phyloP scores from a whole-genome alignment of 2,888 invertebrate genomes.

The Drosophila histrio region DNA sequence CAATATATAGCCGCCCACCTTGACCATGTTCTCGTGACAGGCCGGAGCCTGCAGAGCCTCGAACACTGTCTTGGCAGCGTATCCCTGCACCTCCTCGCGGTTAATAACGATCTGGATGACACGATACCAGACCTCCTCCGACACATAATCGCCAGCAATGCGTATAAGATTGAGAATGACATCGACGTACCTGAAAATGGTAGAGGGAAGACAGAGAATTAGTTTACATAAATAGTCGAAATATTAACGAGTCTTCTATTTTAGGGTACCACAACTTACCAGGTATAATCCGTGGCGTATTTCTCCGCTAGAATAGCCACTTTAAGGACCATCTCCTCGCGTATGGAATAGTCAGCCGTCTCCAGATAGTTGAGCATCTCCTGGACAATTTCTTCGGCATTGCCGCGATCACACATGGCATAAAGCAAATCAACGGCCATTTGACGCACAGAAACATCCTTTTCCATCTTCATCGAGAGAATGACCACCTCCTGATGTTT shows the following conservation, averaged over 20 bases:
- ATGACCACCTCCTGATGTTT: slow-evolving; percentile 99
- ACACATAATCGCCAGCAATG: slow-evolving; percentile 99
- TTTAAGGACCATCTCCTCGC: slow-evolving; percentile 99
- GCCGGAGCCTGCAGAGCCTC: slow-evolving; percentile 99
- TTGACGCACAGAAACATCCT: slow-evolving; percentile 98
- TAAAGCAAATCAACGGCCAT: slow-evolving; percentile 99
- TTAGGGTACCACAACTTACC: slow-evolving; percentile 89
- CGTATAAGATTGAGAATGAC: slow-evolving; percentile 99
- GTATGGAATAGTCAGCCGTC: slow-evolving; percentile 99
- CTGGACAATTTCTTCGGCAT: slow-evolving; percentile 99
- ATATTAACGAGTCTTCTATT: too few relatives aligned
- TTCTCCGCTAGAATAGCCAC: slow-evolving; percentile 99
- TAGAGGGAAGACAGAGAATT: not conserved
- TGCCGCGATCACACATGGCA: slow-evolving; percentile 99
- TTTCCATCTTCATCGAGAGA: slow-evolving; percentile 99
- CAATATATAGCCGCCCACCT: slow-evolving; percentile 99
- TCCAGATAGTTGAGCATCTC: slow-evolving; percentile 99
- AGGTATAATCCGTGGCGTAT: slow-evolving; percentile 99
- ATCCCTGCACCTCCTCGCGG: slow-evolving; percentile 99
- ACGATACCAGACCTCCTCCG: slow-evolving; percentile 99
- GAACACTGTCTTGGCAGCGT: slow-evolving; percentile 99
- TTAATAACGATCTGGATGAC: slow-evolving; percentile 99
- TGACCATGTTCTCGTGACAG: slow-evolving; percentile 99
- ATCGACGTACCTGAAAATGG: slow-evolving; percentile 90
- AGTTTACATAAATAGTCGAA: too few relatives aligned